Percentiles rank a stretch among this genome's conserved stretches.
Evolutionary conservation across 2,797 vertebrate genomes (phyloP).

Genomic region (Garrulus glandarius): DNA sequence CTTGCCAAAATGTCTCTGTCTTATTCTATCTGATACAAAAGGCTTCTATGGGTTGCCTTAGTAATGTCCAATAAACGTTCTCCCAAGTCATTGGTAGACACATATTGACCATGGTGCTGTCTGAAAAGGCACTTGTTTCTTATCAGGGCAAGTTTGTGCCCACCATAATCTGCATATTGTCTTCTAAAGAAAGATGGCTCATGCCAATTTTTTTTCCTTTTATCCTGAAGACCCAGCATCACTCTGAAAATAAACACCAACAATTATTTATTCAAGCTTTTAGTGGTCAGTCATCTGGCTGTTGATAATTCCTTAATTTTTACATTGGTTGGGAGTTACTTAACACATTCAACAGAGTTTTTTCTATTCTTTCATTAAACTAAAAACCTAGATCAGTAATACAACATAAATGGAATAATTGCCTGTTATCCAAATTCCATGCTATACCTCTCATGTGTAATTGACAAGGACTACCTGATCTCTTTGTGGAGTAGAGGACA

Average conservation of each 20-base stretch:
- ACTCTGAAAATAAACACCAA: neutral
- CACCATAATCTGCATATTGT: neutral
- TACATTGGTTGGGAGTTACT: neutral
- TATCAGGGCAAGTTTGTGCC: neutral
- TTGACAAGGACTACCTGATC: neutral
- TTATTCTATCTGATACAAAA: neutral
- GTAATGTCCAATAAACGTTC: neutral
- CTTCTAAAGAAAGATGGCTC: neutral
- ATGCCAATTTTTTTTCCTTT: neutral
- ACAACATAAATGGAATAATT: neutral
- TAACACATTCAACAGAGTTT: neutral
- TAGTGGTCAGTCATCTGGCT: neutral
- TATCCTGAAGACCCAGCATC: neutral
- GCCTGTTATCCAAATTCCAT: neutral
- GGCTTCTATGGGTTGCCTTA: neutral
- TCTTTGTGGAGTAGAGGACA: neutral
- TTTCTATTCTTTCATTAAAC: neutral
- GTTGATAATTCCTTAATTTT: neutral
- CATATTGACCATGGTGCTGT: accelerated
- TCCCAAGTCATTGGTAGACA: neutral
- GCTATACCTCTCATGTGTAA: neutral
- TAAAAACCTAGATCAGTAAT: neutral
- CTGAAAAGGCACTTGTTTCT: neutral
- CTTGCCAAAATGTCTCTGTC: neutral
- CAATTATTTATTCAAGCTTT: neutral